Evolutionary conservation across 2,888 invertebrate species (phyloP).

Genomic region (Dorcus hopei): DNA sequence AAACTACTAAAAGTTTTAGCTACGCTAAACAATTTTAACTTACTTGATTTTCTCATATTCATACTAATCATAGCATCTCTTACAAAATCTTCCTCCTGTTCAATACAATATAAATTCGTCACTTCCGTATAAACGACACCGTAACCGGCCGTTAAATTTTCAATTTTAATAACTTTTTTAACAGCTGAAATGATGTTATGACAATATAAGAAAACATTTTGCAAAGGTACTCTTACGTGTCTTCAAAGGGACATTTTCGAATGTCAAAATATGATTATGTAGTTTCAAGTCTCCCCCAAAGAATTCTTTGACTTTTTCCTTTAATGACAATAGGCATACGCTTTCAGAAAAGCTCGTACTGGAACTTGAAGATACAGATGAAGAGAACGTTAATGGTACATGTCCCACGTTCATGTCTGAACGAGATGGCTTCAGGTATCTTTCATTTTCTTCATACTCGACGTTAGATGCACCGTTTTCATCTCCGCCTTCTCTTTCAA

Average conservation of each 20-base stretch:
- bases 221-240: conserved; percentile 28
- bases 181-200: conserved; percentile 32
- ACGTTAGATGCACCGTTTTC: too few relatives aligned
- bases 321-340: not conserved
- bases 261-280: conserved; percentile 27
- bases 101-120: conserved; percentile 36
- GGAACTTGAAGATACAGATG: too few relatives aligned
- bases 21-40: not conserved
- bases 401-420: too few relatives aligned
- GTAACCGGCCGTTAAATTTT: conserved; percentile 44
- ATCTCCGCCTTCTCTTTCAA: too few relatives aligned
- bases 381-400: too few relatives aligned
- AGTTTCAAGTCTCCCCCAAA: conserved; percentile 20
- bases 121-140: conserved; percentile 30
- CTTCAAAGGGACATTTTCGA: conserved; percentile 27
- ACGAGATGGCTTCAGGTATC: too few relatives aligned
- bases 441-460: too few relatives aligned
- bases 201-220: not conserved
- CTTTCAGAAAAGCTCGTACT: too few relatives aligned
- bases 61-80: conserved; percentile 24
- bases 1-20: not conserved
- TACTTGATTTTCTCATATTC: conserved; percentile 26
- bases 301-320: not conserved
- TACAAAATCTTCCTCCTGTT: conserved; percentile 12
- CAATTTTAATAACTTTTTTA: conserved; percentile 41